Conservation (phyloP, 2,888 invertebrate species). For the Drosophila sordidula region DNA sequence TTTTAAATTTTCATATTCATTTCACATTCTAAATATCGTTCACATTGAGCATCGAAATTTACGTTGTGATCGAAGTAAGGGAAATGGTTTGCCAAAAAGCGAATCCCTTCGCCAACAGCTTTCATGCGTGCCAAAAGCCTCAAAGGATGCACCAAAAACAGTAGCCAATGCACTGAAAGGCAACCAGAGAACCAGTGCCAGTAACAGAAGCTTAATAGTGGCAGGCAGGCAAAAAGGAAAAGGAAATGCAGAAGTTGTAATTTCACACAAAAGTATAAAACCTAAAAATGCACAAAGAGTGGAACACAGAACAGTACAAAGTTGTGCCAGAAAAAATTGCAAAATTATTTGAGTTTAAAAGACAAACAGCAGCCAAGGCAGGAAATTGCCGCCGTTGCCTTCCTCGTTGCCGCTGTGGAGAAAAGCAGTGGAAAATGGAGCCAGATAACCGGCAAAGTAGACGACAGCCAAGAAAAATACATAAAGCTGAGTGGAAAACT, state of each 20-base stretch:
- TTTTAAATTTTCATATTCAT: too few species aligned
- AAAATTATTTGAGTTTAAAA: constrained; percentile 80
- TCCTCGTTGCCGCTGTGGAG: constrained; percentile 24
- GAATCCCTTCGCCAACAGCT: constrained; percentile 70
- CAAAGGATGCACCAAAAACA: constrained; percentile 57
- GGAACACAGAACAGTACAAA: constrained; percentile 42
- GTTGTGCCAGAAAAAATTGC: constrained; percentile 59
- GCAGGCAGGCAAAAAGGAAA: constrained; percentile 54
- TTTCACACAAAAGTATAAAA: constrained; percentile 76
- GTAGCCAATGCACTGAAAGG: constrained; percentile 50
- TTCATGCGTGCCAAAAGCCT: constrained; percentile 75
- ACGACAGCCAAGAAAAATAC: constrained; percentile 79
- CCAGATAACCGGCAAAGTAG: constrained; percentile 75
- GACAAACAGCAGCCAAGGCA: constrained; percentile 78
- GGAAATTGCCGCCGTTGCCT: constrained; percentile 72
- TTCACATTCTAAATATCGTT: too few species aligned
- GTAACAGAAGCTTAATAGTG: constrained; percentile 10
- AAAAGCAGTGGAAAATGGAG: constrained; percentile 62
- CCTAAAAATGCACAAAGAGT: constrained; percentile 72
- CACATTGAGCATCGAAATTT: constrained; percentile 11
- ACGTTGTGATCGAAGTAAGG: constrained; percentile 27
- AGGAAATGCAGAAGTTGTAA: constrained; percentile 81
- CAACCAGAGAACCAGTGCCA: constrained; percentile 34
- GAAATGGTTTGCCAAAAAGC: constrained; percentile 61
- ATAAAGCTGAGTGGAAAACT: constrained; percentile 80